phyloP scores from a whole-genome alignment of 2,888 invertebrate species.

The Philereme transversata region DNA sequence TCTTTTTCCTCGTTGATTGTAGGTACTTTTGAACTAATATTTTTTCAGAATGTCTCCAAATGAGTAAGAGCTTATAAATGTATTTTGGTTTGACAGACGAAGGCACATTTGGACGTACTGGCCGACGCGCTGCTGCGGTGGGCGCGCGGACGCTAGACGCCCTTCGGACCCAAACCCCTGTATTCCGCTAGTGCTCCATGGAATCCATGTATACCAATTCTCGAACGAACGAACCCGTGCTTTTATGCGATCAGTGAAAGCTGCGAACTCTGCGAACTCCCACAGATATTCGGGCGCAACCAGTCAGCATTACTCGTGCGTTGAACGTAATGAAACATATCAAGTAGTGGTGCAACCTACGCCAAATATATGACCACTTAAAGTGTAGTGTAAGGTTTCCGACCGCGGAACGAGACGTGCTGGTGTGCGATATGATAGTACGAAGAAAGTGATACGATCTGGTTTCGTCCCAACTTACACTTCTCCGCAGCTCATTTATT shows the following conservation, averaged over 20 bases:
- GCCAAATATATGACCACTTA: constrained; percentile 73
- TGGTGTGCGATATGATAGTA: constrained; percentile 45
- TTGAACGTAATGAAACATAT: constrained; percentile 81
- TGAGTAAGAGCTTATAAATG: too few relatives aligned
- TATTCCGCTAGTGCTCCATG: constrained; percentile 64
- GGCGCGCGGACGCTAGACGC: constrained; percentile 94
- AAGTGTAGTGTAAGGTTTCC: constrained; percentile 76
- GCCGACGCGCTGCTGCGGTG: constrained; percentile 97
- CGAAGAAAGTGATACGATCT: constrained; percentile 64
- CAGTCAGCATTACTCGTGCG: constrained; percentile 69
- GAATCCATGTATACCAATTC: constrained; percentile 55
- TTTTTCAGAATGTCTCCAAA: too few relatives aligned
- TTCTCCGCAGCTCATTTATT: constrained; percentile 74
- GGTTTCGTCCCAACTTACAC: constrained; percentile 75
- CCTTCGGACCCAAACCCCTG: constrained; percentile 56
- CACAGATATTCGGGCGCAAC: constrained; percentile 73
- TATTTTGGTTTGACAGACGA: constrained; percentile 86
- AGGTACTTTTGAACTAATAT: too few relatives aligned
- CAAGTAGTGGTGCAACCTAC: constrained; percentile 78
- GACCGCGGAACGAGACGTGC: constrained; percentile 56
- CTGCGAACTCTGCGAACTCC: constrained; percentile 73
- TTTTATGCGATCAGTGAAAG: constrained; percentile 66
- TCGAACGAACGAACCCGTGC: constrained; percentile 56
- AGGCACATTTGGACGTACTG: constrained; percentile 96
- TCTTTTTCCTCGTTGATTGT: too few relatives aligned